Conservation (phyloP, 2,888 invertebrate species). For the Sericinus montela region DNA sequence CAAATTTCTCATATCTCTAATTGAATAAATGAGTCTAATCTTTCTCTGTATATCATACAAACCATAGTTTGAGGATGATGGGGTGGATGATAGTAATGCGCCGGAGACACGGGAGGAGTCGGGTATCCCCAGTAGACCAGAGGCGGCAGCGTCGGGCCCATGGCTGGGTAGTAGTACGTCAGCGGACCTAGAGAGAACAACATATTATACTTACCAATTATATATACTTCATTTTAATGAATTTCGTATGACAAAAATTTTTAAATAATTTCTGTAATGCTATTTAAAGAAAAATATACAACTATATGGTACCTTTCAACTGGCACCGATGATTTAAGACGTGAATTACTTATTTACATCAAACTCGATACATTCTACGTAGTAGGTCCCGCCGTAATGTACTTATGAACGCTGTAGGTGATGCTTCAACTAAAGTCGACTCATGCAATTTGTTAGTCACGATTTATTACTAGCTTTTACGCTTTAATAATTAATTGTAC, state of each 20-base stretch:
- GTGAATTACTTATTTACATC: too few species aligned
- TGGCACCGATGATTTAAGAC: too few species aligned
- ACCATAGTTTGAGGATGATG: conserved; percentile 72
- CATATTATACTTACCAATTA: not conserved
- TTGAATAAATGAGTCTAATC: too few species aligned
- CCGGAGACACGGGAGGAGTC: conserved; percentile 95
- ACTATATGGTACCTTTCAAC: too few species aligned
- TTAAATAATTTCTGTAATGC: too few species aligned
- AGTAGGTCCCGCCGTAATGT: too few species aligned
- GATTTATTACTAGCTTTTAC: not conserved
- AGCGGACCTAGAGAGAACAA: conserved; percentile 59
- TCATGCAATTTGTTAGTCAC: conserved; percentile 19
- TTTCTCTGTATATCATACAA: conserved; percentile 24
- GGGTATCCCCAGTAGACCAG: conserved; percentile 96
- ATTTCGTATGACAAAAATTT: too few species aligned
- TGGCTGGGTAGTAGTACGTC: conserved; percentile 76
- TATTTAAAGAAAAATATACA: too few species aligned
- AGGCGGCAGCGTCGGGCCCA: conserved; percentile 80
- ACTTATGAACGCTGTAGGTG: not conserved
- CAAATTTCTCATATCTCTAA: too few species aligned
- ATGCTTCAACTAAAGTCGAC: not conserved
- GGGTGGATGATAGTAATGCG: conserved; percentile 88
- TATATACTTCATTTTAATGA: too few species aligned
- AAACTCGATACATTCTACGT: too few species aligned
- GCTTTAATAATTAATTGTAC: not conserved